These are phyloP conservation scores for Torymus auratus DNA, from an alignment of 2,888 invertebrate species.

Conservation along the genomic window DNA sequence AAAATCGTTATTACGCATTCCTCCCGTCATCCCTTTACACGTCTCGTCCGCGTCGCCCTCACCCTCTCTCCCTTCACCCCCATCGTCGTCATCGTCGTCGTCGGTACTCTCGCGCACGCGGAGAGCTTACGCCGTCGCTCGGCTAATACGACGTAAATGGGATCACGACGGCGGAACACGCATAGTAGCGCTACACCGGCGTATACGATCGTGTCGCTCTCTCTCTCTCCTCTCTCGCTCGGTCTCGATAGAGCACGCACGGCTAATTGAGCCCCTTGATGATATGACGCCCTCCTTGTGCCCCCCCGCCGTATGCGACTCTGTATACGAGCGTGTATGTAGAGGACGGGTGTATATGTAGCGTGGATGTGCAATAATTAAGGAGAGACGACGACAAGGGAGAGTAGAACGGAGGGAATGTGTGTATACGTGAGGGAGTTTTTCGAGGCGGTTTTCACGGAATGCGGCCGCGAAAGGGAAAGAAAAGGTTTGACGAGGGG, in stretches of 20 bases:
- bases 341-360: no score
- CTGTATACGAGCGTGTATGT: no score
- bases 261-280: constrained; percentile 51
- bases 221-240: neutral
- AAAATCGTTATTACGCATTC: neutral
- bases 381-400: neutral
- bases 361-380: constrained; percentile 16
- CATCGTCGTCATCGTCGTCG: no score
- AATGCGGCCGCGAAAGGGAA: no score
- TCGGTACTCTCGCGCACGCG: neutral
- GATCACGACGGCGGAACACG: constrained; percentile 72
- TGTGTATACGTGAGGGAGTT: neutral
- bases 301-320: neutral
- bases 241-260: constrained; percentile 52
- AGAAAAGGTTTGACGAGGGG: no score
- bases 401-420: neutral
- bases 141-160: constrained; percentile 72
- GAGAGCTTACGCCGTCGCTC: constrained; percentile 22
- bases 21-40: neutral
- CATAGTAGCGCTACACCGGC: constrained; percentile 68
- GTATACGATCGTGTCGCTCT: constrained; percentile 28
- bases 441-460: no score
- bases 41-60: neutral
- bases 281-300: neutral
- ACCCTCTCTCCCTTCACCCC: no score